Percentiles rank a stretch among this genome's conserved stretches.
phyloP scores from a whole-genome alignment of 2,113 vertebrate genomes.

The Etheostoma spectabile region DNA sequence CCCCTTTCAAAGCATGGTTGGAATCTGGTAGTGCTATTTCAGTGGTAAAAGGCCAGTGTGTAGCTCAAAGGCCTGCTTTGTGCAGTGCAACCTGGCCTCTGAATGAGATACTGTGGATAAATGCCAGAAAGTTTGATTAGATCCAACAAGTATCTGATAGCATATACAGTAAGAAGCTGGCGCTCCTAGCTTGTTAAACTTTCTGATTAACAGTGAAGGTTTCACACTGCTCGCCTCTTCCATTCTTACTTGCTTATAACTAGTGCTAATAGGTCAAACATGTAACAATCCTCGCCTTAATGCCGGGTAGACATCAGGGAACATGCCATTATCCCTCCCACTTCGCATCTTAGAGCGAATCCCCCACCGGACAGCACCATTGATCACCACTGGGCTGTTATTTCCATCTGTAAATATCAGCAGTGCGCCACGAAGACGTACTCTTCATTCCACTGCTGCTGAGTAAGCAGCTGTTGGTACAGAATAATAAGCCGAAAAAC shows the following conservation, averaged over 20 bases:
- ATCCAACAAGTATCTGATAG: constrained; percentile 19
- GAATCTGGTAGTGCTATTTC: constrained; percentile 48
- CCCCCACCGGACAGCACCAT: constrained; percentile 37
- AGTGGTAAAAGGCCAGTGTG: background rate
- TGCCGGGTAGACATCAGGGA: constrained; percentile 7
- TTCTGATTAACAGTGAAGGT: background rate
- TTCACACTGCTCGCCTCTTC: background rate
- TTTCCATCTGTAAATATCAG: constrained; percentile 62
- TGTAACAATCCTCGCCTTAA: constrained; percentile 4
- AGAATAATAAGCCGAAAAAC: constrained; percentile 61
- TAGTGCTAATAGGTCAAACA: constrained; percentile 36
- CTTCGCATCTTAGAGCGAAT: constrained; percentile 9
- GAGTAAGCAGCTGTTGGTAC: constrained; percentile 64
- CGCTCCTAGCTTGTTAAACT: background rate
- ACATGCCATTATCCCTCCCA: background rate
- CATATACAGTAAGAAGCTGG: background rate
- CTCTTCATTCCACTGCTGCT: constrained; percentile 49
- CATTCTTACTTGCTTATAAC: constrained; percentile 21
- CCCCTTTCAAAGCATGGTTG: constrained; percentile 22
- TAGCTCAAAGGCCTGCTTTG: constrained; percentile 54
- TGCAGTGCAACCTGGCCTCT: constrained; percentile 27
- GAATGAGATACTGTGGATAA: constrained; percentile 12
- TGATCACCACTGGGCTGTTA: constrained; percentile 40
- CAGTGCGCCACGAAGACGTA: constrained; percentile 45
- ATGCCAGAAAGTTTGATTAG: constrained; percentile 3